Evolutionary conservation across 2,888 invertebrate genomes (phyloP).

Genomic region (Thereva unica): DNA sequence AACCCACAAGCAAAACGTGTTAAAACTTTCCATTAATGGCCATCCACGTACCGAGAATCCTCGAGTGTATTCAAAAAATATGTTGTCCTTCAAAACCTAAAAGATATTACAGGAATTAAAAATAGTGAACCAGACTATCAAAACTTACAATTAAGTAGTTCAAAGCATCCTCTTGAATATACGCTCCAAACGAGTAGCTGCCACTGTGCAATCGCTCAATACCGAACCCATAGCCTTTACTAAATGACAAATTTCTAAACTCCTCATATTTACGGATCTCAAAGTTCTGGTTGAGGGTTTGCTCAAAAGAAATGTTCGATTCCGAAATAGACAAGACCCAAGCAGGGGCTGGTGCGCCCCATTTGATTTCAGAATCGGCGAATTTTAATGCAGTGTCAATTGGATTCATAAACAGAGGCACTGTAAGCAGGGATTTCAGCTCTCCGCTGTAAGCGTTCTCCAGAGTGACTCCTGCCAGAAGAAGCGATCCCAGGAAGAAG

Average conservation of each 20-base stretch:
- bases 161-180: constrained; percentile 48
- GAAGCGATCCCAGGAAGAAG: constrained; percentile 50
- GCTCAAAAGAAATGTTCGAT: constrained; percentile 50
- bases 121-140: background rate
- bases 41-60: constrained; percentile 54
- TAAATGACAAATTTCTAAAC: constrained; percentile 51
- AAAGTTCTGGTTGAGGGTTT: constrained; percentile 49
- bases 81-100: constrained; percentile 52
- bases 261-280: constrained; percentile 50
- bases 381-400: constrained; percentile 53
- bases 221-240: constrained; percentile 50
- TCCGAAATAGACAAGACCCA: constrained; percentile 51
- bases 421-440: constrained; percentile 53
- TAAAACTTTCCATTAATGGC: constrained; percentile 51
- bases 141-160: constrained; percentile 50
- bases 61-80: constrained; percentile 55
- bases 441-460: constrained; percentile 56
- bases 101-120: background rate
- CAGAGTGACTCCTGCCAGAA: constrained; percentile 53
- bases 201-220: constrained; percentile 53
- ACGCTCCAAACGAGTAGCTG: constrained; percentile 49
- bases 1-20: constrained; percentile 50
- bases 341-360: constrained; percentile 53
- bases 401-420: constrained; percentile 51
- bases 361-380: constrained; percentile 50